These are phyloP conservation scores for Nephrocerus scutellatus DNA, from an alignment of 2,888 invertebrate species.

Conservation along the genomic window DNA sequence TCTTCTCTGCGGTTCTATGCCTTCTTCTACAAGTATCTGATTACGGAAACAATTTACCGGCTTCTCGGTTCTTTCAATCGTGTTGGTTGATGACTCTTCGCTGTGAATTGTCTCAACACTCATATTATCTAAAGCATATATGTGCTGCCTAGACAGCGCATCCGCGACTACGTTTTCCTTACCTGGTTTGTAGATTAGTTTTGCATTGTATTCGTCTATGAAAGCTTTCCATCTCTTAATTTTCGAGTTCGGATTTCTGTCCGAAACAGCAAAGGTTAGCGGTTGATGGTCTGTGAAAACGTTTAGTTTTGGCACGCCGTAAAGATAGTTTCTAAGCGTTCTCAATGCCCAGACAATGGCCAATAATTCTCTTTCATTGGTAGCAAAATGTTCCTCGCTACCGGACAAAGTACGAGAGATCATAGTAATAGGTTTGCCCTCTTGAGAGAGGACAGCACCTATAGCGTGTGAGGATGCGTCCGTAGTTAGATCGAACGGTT, in stretches of 20 bases:
- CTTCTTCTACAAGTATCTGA: conserved; percentile 13
- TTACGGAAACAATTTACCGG: conserved; percentile 15
- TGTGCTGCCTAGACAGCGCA: conserved; percentile 13
- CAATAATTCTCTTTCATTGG: conserved; percentile 15
- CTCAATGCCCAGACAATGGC: conserved; percentile 17
- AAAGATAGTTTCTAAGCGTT: conserved; percentile 12
- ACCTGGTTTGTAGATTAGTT: conserved; percentile 26
- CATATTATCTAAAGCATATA: too few species aligned
- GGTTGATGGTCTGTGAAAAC: conserved; percentile 9
- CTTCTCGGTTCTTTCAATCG: conserved; percentile 14
- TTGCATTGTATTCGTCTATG: conserved; percentile 9
- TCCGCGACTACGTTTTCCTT: conserved; percentile 31
- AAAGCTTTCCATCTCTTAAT: conserved; percentile 10
- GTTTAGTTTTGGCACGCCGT: conserved; percentile 12
- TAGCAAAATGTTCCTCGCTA: conserved; percentile 12
- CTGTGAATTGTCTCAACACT: too few species aligned
- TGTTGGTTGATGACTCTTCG: conserved; percentile 13
- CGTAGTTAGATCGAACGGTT: conserved; percentile 13
- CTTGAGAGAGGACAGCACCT: conserved; percentile 15
- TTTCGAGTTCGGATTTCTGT: conserved; percentile 8
- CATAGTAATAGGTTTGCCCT: conserved; percentile 17
- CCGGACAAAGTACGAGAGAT: too few species aligned
- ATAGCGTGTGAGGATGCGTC: conserved; percentile 11
- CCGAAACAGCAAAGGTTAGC: conserved; percentile 8
- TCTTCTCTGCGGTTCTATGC: conserved; percentile 2